phyloP scores from a whole-genome alignment of 2,797 vertebrate species.

The Numenius phaeopus region DNA sequence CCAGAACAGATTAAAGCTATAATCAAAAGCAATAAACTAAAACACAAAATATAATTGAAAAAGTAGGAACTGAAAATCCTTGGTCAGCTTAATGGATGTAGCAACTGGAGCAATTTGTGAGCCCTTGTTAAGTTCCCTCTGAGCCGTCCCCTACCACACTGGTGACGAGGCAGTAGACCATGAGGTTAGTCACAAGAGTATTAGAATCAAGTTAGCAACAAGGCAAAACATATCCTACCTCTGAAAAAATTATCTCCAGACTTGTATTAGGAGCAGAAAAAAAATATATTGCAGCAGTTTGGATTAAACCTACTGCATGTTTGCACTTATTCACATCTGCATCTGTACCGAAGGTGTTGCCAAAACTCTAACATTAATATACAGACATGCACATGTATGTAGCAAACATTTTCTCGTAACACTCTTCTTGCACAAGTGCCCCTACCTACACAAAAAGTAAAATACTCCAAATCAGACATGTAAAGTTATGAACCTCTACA shows the following conservation, averaged over 20 bases:
- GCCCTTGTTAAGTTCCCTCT: background rate
- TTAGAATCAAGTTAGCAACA: background rate
- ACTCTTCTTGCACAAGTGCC: background rate
- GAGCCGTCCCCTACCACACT: background rate
- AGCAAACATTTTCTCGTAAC: background rate
- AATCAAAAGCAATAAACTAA: conserved; percentile 53
- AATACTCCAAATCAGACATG: background rate
- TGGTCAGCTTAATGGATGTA: conserved; percentile 28
- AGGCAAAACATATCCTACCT: background rate
- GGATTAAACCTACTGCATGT: background rate
- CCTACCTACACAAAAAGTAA: background rate
- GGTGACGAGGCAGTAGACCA: background rate
- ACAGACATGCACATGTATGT: background rate
- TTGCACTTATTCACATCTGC: background rate
- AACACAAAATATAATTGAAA: conserved; percentile 29
- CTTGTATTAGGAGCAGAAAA: background rate
- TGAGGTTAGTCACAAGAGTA: background rate
- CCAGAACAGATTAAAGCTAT: conserved; percentile 35
- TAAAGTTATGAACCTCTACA: background rate
- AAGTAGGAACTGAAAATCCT: background rate
- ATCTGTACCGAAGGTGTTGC: background rate
- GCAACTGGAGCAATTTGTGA: conserved; percentile 13
- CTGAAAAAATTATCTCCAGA: background rate
- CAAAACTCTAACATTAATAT: background rate
- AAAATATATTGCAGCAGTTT: background rate